Conservation (phyloP, 1,140 invertebrate genomes). For the Aphaenogaster ashmeadi region DNA sequence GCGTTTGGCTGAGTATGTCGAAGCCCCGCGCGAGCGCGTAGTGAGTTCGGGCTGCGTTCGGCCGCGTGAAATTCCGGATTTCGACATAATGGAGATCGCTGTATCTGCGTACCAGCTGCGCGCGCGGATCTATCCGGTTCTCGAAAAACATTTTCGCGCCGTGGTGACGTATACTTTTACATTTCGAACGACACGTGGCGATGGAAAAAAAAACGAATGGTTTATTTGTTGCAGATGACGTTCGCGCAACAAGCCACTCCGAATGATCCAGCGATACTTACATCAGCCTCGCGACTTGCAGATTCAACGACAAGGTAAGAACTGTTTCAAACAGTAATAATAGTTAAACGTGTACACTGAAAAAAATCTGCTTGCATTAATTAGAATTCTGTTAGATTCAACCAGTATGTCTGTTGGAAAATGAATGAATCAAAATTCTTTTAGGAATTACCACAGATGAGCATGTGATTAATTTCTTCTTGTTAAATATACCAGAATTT, state of each 20-base stretch:
- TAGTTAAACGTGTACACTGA: not conserved
- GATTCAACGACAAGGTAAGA: not conserved
- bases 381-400: too few species aligned
- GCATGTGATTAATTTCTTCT: too few species aligned
- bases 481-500: too few species aligned
- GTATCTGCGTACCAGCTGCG: conserved; percentile 75
- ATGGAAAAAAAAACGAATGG: not conserved
- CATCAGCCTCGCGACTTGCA: not conserved
- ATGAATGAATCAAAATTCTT: too few species aligned
- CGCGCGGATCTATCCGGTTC: conserved; percentile 42
- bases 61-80: conserved; percentile 67
- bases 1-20: not conserved
- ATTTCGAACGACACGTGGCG: not conserved
- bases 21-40: not conserved
- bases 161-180: conserved; percentile 17
- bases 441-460: too few species aligned
- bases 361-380: too few species aligned
- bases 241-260: not conserved
- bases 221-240: conserved; percentile 11
- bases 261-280: not conserved
- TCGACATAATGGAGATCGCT: conserved; percentile 76
- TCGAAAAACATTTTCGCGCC: conserved; percentile 49
- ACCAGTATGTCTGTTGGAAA: too few species aligned
- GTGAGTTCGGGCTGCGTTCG: conserved; percentile 34
- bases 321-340: not conserved